Conservation (phyloP, 1,140 invertebrate species). For the Bombus waltoni region DNA sequence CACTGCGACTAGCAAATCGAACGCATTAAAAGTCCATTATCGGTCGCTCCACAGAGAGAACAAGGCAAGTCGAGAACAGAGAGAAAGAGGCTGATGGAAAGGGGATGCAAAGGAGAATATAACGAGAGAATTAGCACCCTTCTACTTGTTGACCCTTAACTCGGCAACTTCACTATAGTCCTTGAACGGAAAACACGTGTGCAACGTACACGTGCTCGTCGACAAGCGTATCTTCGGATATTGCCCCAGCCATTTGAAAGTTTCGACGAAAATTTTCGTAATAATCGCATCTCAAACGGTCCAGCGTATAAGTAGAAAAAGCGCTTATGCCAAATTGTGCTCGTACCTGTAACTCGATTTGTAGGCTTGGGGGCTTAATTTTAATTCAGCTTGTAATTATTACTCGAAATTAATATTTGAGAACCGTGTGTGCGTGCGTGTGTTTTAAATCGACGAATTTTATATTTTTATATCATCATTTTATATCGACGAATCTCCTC, state of each 20-base stretch:
- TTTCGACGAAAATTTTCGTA: background rate
- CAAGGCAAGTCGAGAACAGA: constrained; percentile 11
- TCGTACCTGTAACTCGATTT: too few species aligned
- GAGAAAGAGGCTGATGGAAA: constrained; percentile 18
- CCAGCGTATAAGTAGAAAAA: too few species aligned
- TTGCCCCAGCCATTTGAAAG: background rate
- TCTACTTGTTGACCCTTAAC: constrained; percentile 60
- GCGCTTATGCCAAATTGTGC: too few species aligned
- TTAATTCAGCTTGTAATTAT: background rate
- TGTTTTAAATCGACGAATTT: too few species aligned
- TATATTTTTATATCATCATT: too few species aligned
- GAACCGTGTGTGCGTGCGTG: too few species aligned
- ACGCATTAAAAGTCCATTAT: constrained; percentile 73
- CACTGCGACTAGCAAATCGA: constrained; percentile 64
- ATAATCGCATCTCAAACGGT: background rate
- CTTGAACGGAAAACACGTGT: background rate
- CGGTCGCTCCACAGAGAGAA: constrained; percentile 46
- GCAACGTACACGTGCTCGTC: background rate
- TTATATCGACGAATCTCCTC: too few species aligned
- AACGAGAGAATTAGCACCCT: constrained; percentile 53
- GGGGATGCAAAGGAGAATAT: constrained; percentile 45
- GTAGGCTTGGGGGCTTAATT: background rate
- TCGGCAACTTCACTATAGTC: constrained; percentile 23
- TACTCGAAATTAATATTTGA: too few species aligned
- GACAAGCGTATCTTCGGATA: background rate